Evolutionary conservation across 2,797 vertebrate species (phyloP), one percentile per base, ranked within the genome.

Genomic region (Muscicapa comitata): DNA sequence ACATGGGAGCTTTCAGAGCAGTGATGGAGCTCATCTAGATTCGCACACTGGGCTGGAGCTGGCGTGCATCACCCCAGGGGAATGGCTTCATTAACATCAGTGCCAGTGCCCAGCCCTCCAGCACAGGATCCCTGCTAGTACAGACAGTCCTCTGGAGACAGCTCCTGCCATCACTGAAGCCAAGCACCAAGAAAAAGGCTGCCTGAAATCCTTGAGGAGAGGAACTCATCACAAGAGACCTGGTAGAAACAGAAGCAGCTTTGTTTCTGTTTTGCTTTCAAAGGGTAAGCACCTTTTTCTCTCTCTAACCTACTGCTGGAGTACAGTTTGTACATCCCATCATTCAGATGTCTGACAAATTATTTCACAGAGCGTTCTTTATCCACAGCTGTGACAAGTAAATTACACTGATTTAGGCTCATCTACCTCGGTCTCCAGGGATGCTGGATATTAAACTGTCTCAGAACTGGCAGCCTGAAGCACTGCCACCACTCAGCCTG

Each of bases 381-480:
- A 91, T 51, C 59, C 67, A 10, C 8, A 94, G 89, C 85, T 88
- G 72, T 86, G 93, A 94, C 93, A 93, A 82, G 91, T 45, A 94
- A 95, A 96, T 96, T 83, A 77, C 35, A 57, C 61, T 42, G 50
- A 94, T 93, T 94, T 87, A 90, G 92, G 75, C 68, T 93, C 68
- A 83, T 86, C 87, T 87, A 53, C 87, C 78, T 86, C 31, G 53
- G 71, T 86, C 85, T 91, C 94, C 58, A 86, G 82, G 61, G 88
- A 91, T 0, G 0, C 38, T 23, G 31, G 47, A 66, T 90, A 84
- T 86, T 86, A 77, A 86, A 77, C 28, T 67, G 61, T 58, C 78
- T 94, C 71, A 54, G 75, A 87, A 80, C 13, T 18, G 47, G 75
- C 87, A 87, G 75, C 33, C 57, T 72, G 82, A 74, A 72, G 71